Conservation (phyloP, 2,113 vertebrate species). For the Cynopterus brachyotis region DNA sequence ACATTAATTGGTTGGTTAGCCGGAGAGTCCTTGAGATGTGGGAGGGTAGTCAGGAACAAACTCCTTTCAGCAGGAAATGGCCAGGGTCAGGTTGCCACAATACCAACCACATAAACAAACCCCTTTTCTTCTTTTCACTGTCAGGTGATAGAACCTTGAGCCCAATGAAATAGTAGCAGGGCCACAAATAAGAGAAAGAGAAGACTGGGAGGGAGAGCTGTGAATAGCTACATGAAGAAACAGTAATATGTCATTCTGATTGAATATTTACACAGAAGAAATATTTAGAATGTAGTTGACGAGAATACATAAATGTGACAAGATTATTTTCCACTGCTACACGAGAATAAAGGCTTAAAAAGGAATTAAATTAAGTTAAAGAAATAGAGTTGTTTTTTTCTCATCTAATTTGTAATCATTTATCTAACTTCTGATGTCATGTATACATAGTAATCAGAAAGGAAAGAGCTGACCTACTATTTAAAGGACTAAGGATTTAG, state of each 20-base stretch:
- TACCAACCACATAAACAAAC: not conserved
- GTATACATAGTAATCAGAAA: not conserved
- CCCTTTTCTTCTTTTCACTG: not conserved
- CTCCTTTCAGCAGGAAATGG: too few relatives aligned
- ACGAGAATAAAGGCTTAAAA: not conserved
- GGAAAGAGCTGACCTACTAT: not conserved
- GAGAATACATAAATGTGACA: not conserved
- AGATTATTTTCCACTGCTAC: not conserved
- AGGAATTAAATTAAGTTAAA: not conserved
- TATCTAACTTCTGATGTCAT: slow-evolving; percentile 24
- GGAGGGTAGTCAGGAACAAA: too few relatives aligned
- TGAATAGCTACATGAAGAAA: not conserved
- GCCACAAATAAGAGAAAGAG: not conserved
- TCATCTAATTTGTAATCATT: slow-evolving; percentile 3
- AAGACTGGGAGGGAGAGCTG: not conserved
- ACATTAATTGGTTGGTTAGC: too few relatives aligned
- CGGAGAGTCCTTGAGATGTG: too few relatives aligned
- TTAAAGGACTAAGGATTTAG: not conserved
- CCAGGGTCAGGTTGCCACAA: not conserved
- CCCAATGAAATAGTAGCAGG: not conserved
- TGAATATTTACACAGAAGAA: not conserved
- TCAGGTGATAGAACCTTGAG: not conserved
- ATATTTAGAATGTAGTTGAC: not conserved
- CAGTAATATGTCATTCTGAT: not conserved
- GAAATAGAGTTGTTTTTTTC: not conserved